Conservation (phyloP, 2,888 invertebrate genomes). For the Ecliptopera silaceata region DNA sequence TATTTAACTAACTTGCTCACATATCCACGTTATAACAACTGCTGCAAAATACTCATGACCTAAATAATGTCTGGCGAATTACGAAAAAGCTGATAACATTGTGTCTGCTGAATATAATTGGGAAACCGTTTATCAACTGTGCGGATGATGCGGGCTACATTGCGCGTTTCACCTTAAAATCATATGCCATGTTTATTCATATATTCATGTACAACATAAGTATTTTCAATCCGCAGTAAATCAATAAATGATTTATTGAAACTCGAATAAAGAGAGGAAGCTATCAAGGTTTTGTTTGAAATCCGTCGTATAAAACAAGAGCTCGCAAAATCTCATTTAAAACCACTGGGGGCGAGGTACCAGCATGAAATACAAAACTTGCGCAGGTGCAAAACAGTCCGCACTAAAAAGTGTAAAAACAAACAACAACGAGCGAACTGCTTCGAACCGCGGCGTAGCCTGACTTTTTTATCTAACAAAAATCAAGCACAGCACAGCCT, state of each 20-base stretch:
- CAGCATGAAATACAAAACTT: slow-evolving; percentile 62
- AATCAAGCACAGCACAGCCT: slow-evolving; percentile 63
- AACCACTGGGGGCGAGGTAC: slow-evolving; percentile 45
- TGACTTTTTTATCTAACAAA: slow-evolving; percentile 77
- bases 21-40: neutral
- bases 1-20: neutral
- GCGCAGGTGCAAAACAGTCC: slow-evolving; percentile 75
- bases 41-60: slow-evolving; percentile 5
- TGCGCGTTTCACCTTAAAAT: slow-evolving; percentile 3
- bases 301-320: slow-evolving; percentile 48
- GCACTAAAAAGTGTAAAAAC: slow-evolving; percentile 56
- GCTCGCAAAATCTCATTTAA: slow-evolving; percentile 61
- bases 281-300: slow-evolving; percentile 42
- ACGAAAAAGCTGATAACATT: slow-evolving; percentile 13
- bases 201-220: slow-evolving; percentile 11
- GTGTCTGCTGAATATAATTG: slow-evolving; percentile 9
- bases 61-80: slow-evolving; percentile 11
- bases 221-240: slow-evolving; percentile 33
- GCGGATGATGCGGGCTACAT: slow-evolving; percentile 16
- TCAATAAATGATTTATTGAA: slow-evolving; percentile 41
- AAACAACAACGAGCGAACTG: slow-evolving; percentile 63
- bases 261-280: slow-evolving; percentile 48
- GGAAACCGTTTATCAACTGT: slow-evolving; percentile 18
- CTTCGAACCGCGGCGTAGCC: slow-evolving; percentile 51
- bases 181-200: neutral